phyloP scores from a whole-genome alignment of 2,888 invertebrate genomes.

The Acrocyrtus sp. region DNA sequence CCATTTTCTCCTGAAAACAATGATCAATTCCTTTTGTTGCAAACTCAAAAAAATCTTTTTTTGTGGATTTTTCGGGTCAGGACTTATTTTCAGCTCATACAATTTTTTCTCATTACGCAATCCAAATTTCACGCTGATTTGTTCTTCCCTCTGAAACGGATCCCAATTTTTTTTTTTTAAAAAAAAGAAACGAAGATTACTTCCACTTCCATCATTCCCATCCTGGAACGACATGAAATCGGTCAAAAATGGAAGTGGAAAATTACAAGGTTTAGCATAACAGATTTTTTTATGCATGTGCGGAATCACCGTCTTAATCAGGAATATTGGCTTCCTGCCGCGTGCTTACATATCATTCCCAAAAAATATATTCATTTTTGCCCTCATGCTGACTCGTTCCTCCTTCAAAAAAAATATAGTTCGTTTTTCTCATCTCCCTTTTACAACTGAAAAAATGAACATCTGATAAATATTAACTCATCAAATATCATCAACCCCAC shows the following conservation, averaged over 20 bases:
- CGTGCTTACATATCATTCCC: not conserved
- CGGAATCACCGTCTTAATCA: too few species aligned
- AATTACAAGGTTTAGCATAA: not conserved
- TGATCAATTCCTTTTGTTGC: not conserved
- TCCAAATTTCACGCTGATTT: slow-evolving; percentile 37
- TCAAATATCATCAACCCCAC: not conserved
- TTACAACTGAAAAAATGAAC: not conserved
- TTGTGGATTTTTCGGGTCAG: too few species aligned
- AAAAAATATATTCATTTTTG: not conserved
- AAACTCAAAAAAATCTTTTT: slow-evolving; percentile 4
- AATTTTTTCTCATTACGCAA: too few species aligned
- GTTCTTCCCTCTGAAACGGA: not conserved
- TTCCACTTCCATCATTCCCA: not conserved
- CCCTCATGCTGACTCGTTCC: not conserved
- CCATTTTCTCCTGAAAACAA: not conserved
- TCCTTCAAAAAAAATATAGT: not conserved
- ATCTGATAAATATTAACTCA: slow-evolving; percentile 4
- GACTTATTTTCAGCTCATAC: too few species aligned
- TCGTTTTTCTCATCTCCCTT: not conserved
- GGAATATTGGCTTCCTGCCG: not conserved
- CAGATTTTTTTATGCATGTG: too few species aligned
- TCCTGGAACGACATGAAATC: too few species aligned
- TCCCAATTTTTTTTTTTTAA: too few species aligned
- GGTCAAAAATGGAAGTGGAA: not conserved
- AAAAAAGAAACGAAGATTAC: too few species aligned